Conservation (phyloP, 1,140 invertebrate genomes). For the Neoseiulus cucumeris region DNA sequence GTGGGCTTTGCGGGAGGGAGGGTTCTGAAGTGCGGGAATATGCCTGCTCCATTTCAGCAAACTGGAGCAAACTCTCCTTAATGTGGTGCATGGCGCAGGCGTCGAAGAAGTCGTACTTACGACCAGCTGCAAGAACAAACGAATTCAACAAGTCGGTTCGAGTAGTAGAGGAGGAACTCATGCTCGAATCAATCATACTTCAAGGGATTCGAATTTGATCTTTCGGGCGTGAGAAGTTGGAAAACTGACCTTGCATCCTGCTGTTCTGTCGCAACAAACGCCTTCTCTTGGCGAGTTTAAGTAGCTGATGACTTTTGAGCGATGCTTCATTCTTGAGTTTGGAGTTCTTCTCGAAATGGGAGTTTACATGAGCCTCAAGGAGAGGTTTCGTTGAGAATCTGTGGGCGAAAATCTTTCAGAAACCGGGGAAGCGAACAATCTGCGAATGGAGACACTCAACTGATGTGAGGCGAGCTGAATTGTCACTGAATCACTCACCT, state of each 20-base stretch:
- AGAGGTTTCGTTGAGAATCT: conserved; percentile 11
- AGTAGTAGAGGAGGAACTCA: too few relatives aligned
- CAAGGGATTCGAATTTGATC: too few relatives aligned
- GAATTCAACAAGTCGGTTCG: too few relatives aligned
- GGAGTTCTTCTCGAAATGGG: conserved; percentile 6
- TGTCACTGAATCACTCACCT: background rate
- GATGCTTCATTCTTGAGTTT: conserved; percentile 11
- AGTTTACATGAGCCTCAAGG: conserved; percentile 2
- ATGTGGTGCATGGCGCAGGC: conserved; percentile 9
- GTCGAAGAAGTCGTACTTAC: conserved; percentile 12
- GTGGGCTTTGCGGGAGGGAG: too few relatives aligned
- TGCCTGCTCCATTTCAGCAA: background rate
- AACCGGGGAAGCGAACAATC: too few relatives aligned
- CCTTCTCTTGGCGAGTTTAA: conserved; percentile 9
- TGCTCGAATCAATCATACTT: too few relatives aligned
- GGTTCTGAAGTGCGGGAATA: background rate
- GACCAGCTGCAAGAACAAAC: conserved; percentile 11
- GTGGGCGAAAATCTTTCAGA: too few relatives aligned
- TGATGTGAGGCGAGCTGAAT: background rate
- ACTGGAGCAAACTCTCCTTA: conserved; percentile 1
- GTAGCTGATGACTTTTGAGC: conserved; percentile 10
- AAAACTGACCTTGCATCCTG: background rate
- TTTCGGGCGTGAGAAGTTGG: too few relatives aligned
- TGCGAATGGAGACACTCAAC: too few relatives aligned
- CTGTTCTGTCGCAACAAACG: background rate